phyloP scores from a whole-genome alignment of 2,797 vertebrate species.

The Sibirionetta formosa region DNA sequence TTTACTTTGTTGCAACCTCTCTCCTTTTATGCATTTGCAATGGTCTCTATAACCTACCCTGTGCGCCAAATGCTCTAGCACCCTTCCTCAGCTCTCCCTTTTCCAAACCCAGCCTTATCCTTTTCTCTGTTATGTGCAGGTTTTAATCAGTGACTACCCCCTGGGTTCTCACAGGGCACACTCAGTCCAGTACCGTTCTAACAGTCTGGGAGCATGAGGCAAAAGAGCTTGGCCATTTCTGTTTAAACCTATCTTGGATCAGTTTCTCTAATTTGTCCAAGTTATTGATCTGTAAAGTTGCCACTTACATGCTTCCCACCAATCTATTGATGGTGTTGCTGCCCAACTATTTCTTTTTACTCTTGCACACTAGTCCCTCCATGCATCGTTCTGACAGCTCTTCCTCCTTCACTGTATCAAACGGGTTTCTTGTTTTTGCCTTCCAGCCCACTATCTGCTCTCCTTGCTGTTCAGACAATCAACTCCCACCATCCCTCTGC shows the following conservation, averaged over 20 bases:
- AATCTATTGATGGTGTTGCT: not conserved
- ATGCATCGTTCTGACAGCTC: not conserved
- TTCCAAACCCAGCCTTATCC: not conserved
- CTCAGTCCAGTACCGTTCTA: not conserved
- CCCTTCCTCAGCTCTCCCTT: not conserved
- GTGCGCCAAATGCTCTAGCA: fast-evolving
- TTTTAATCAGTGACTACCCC: not conserved
- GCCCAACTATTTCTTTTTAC: not conserved
- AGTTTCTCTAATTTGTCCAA: not conserved
- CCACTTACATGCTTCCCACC: not conserved
- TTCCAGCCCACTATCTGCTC: conserved; percentile 4
- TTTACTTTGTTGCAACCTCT: not conserved
- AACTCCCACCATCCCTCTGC: conserved; percentile 51
- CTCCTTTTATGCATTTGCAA: not conserved
- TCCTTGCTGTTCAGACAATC: conserved; percentile 25
- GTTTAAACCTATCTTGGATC: not conserved
- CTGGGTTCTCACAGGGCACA: not conserved
- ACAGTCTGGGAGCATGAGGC: fast-evolving
- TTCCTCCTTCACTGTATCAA: not conserved
- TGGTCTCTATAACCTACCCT: not conserved
- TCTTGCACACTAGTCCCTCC: not conserved
- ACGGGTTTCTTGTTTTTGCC: not conserved
- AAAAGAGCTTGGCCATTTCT: not conserved
- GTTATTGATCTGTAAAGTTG: not conserved
- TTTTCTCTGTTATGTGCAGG: fast-evolving